phyloP scores from a whole-genome alignment of 1,140 invertebrate genomes.

The Cyclina sinensis region DNA sequence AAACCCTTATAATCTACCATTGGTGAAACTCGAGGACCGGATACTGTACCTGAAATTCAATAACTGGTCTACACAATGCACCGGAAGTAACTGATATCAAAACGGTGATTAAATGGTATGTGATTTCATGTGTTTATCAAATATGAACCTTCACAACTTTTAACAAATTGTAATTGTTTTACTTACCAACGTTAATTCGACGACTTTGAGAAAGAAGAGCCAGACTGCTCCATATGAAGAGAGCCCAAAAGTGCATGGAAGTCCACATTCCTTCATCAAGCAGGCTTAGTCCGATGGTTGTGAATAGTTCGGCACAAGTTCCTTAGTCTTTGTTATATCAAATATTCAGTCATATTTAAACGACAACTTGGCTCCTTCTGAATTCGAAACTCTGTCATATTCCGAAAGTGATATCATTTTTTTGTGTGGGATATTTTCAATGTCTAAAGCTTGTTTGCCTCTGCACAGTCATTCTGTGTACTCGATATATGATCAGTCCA shows the following conservation, averaged over 20 bases:
- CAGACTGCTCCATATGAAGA: constrained; percentile 28
- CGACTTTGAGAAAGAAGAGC: constrained; percentile 9
- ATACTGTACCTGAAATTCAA: too few relatives aligned
- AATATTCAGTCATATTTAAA: too few relatives aligned
- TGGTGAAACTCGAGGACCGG: too few relatives aligned
- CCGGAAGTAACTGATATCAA: too few relatives aligned
- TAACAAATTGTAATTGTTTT: too few relatives aligned
- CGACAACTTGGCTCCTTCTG: too few relatives aligned
- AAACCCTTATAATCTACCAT: too few relatives aligned
- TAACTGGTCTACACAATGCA: too few relatives aligned
- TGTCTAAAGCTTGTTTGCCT: neutral
- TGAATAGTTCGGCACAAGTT: neutral
- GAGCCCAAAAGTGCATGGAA: constrained; percentile 6
- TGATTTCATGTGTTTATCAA: too few relatives aligned
- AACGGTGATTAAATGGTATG: too few relatives aligned
- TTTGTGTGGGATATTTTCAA: too few relatives aligned
- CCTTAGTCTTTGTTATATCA: neutral
- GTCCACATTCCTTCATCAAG: constrained; percentile 37
- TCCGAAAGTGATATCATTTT: neutral
- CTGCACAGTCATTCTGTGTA: neutral
- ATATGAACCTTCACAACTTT: too few relatives aligned
- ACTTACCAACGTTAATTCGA: constrained; percentile 22
- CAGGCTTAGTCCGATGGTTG: neutral
- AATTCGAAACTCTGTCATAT: neutral
- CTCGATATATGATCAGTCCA: neutral